Base-by-base conservation (phyloP, 2,888 invertebrate genomes). In the Celastrina argiolus region DNA sequence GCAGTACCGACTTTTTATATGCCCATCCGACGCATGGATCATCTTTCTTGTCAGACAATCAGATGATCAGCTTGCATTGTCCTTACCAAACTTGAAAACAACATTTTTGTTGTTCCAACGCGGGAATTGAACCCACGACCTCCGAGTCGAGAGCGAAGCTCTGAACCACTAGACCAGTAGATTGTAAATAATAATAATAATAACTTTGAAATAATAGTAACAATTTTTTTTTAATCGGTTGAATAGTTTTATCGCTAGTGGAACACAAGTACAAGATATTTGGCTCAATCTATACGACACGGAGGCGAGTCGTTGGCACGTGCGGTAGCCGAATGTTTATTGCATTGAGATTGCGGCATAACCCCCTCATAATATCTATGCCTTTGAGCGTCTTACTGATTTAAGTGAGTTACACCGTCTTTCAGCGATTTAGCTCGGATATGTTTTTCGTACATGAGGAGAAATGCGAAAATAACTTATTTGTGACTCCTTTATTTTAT, bases 281-380 rank as follows among this genome's bases (percentile, higher is more conserved):
- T 74, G 64, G 70, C 73, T 82, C 69, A 82, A 81, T 76, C 76
- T 83, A 82, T 72, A 67, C 71, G 76, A 71, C 73, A 68, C 67
- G 74, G 76, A 74, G 70, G 77, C 75, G 80, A 80, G 79, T 83
- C 80, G 82, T 69, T 72, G 75, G 80, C 85, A 85, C 85, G 86
- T 84, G 83, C 82, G 75, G 72, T 77, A 73, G 75, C 78, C 79
- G 76, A 80, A 84, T 85, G 85, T 84, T 86, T 85, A 85, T 86
- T 85, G 81, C 84, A 81, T 82, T 81, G 81, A 83, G 84, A 84
- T 84, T 86, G 83, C 81, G 80, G 81, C 79, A 82, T 83, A 84
- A 82, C 83, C 74, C 70, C 69, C 74, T 80, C 81, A 83, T 84
- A 80, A 83, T 82, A 83, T 65, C 56, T 81, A 80, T 70, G 74